Evolutionary conservation across 2,797 vertebrate genomes (phyloP), one percentile per base, ranked within the genome.

Genomic region (Urophycis tenuis): DNA sequence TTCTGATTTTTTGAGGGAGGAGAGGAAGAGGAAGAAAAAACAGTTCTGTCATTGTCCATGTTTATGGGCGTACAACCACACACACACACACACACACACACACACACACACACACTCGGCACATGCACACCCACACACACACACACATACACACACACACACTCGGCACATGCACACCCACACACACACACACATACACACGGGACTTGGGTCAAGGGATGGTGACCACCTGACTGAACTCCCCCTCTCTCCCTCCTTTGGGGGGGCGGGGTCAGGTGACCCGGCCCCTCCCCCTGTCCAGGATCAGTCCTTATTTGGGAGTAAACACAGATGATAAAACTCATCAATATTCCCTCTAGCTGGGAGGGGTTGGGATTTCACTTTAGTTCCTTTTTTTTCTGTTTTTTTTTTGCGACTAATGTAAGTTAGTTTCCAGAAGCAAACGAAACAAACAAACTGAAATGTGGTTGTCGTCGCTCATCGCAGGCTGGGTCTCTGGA

Each of bases 271-370:
- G 84, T 83, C 83, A 71, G 69, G 69, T 71, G 69, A 67, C 77
- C 72, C 34, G 71, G 73, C 72, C 74, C 72, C 72, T 60, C 75
- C 77, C 77, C 70, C 31, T 71, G 60, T 67, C 60, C 60, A 67
- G 60, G 60, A 67, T 67, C 60, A 30, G 89, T 91, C 87, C 84
- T 83, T 88, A 92, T 89, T 88, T 93, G 93, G 93, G 87, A 90
- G 89, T 89, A 94, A 93, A 94, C 92, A 92, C 90, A 95, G 95
- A 97, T 97, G 96, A 97, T 97, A 97, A 96, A 97, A 97, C 96
- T 97, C 96, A 97, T 97, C 96, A 92, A 97, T 96, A 96, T 94
- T 91, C 93, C 90, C 92, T 89, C 91, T 90, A 87, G 90, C 87
- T 89, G 89, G 88, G 89, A 91, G 90, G 86, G 89, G 90, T 91